A percentile compares a stretch with the other conserved stretches of the same genome.
Conservation (phyloP, 2,113 vertebrate species). For the Zosterops japonicus region DNA sequence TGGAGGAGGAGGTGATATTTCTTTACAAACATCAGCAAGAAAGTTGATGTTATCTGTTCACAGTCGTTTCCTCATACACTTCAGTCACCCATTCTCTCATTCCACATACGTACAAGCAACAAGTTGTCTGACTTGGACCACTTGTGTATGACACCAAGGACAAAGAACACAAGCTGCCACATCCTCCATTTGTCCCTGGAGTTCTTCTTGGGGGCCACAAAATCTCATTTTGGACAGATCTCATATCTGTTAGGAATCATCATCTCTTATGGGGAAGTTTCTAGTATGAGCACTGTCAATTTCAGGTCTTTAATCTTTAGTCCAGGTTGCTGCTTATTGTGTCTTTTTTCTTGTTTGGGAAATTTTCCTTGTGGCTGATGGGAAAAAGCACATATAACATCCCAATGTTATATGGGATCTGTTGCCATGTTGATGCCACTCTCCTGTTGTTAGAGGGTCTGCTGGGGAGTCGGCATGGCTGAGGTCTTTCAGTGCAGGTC, state of each 20-base stretch:
- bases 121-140: background rate
- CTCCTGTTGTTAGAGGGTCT: background rate
- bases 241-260: background rate
- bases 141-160: background rate
- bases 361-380: background rate
- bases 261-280: background rate
- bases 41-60: background rate
- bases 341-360: background rate
- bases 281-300: background rate
- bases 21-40: background rate
- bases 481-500: background rate
- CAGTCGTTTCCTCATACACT: background rate
- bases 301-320: background rate
- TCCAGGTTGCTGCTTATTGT: background rate
- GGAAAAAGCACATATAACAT: background rate
- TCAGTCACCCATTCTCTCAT: background rate
- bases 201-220: background rate
- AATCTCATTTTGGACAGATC: background rate
- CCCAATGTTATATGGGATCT: background rate
- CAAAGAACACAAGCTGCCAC: background rate
- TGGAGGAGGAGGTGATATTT: background rate
- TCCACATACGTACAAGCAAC: background rate
- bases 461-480: accelerated
- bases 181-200: background rate
- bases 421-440: accelerated